phyloP scores from a whole-genome alignment of 2,797 vertebrate species.

The Sebastes paucispinis region DNA sequence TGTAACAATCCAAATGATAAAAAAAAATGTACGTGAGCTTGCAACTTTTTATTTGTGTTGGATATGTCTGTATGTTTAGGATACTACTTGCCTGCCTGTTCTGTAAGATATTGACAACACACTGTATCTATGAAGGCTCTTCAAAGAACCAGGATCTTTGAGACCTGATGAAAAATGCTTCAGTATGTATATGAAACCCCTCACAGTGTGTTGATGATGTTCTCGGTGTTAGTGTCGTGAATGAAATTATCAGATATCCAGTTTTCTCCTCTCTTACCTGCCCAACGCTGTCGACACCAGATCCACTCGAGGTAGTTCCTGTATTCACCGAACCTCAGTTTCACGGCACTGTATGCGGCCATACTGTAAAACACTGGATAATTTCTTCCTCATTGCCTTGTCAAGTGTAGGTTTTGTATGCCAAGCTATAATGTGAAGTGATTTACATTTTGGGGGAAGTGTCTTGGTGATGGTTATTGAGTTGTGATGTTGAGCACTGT shows the following conservation, averaged over 20 bases:
- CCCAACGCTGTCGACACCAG: slow-evolving; percentile 25
- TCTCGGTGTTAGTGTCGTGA: slow-evolving; percentile 76
- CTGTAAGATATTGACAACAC: slow-evolving; percentile 79
- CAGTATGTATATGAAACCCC: slow-evolving; percentile 58
- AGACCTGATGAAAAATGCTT: slow-evolving; percentile 74
- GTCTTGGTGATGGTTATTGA: slow-evolving; percentile 63
- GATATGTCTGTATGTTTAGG: slow-evolving; percentile 65
- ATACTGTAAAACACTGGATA: slow-evolving; percentile 38
- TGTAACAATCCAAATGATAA: slow-evolving; percentile 63
- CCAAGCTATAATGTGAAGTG: slow-evolving; percentile 73
- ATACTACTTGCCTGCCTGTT: slow-evolving; percentile 76
- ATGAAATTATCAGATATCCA: slow-evolving; percentile 57
- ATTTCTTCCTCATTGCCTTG: slow-evolving; percentile 68
- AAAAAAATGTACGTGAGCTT: slow-evolving; percentile 66
- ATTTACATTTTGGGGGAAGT: slow-evolving; percentile 59
- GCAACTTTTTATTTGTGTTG: slow-evolving; percentile 66
- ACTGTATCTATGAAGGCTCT: slow-evolving; percentile 81
- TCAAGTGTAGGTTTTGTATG: slow-evolving; percentile 69
- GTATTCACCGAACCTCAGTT: slow-evolving; percentile 35
- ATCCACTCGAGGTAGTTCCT: slow-evolving; percentile 30
- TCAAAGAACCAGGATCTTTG: slow-evolving; percentile 51
- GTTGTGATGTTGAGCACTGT: slow-evolving; percentile 72
- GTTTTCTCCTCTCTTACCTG: slow-evolving; percentile 39
- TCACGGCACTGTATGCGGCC: slow-evolving; percentile 5
- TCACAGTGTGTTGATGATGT: slow-evolving; percentile 73